Evolutionary conservation across 1,140 invertebrate species (phyloP).

Genomic region (Scaptodrosophila lebanonensis): DNA sequence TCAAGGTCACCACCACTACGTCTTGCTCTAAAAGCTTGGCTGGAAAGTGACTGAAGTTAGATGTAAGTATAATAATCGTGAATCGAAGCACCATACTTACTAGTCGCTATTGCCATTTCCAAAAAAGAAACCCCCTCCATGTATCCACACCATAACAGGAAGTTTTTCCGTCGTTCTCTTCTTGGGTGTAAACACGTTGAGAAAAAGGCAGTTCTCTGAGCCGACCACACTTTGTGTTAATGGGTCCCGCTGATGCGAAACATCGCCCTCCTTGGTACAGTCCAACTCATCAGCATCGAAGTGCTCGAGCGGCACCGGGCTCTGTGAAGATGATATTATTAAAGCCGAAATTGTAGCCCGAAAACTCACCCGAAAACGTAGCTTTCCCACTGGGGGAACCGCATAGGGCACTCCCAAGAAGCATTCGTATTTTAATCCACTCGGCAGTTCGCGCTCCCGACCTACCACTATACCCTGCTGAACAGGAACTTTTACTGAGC

Average conservation of each 20-base stretch:
- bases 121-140: conserved; percentile 78
- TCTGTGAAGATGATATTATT: conserved; percentile 13
- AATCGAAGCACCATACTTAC: too few species aligned
- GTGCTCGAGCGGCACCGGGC: conserved; percentile 50
- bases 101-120: conserved; percentile 78
- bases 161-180: conserved; percentile 36
- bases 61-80: background rate
- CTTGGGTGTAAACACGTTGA: conserved; percentile 76
- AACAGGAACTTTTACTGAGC: conserved; percentile 57
- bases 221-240: conserved; percentile 29
- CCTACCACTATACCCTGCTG: conserved; percentile 66
- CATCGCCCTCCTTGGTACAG: conserved; percentile 55
- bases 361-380: conserved; percentile 78
- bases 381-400: conserved; percentile 77
- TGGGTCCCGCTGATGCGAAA: conserved; percentile 57
- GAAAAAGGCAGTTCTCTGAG: conserved; percentile 66
- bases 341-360: background rate
- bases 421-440: conserved; percentile 77
- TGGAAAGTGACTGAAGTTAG: conserved; percentile 77
- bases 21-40: conserved; percentile 82
- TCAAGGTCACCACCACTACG: conserved; percentile 82
- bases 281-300: conserved; percentile 52
- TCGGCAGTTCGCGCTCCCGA: conserved; percentile 38
- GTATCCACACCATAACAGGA: conserved; percentile 79
- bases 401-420: conserved; percentile 79